A percentile compares a stretch with the other conserved stretches of the same genome.
These are phyloP conservation scores for Papilio helenus DNA, from an alignment of 1,140 invertebrate species.

Conservation along the genomic window DNA sequence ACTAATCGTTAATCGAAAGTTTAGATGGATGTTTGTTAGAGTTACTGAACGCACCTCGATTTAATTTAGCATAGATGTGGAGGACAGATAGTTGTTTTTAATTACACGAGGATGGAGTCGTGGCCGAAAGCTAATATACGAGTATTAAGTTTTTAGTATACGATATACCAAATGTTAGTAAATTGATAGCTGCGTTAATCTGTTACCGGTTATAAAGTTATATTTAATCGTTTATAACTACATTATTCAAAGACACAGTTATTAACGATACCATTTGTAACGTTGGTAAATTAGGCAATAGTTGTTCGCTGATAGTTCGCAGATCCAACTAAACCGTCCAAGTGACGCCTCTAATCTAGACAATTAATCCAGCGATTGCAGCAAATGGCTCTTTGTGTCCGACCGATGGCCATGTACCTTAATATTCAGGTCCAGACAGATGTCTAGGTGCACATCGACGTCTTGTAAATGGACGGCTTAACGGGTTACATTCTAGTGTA, in stretches of 20 bases:
- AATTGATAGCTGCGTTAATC: too few relatives aligned
- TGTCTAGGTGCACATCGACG: constrained; percentile 28
- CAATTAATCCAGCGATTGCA: constrained; percentile 56
- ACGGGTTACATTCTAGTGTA: not conserved
- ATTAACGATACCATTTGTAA: constrained; percentile 15
- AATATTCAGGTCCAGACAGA: constrained; percentile 35
- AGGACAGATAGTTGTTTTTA: too few relatives aligned
- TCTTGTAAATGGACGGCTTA: constrained; percentile 36
- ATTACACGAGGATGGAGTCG: too few relatives aligned
- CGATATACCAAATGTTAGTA: too few relatives aligned
- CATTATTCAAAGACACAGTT: not conserved
- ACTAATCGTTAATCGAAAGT: too few relatives aligned
- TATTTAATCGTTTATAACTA: not conserved
- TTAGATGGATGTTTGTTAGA: too few relatives aligned
- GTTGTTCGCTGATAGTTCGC: constrained; percentile 15
- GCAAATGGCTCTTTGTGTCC: constrained; percentile 49
- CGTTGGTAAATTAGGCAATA: constrained; percentile 10
- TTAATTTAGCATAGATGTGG: too few relatives aligned
- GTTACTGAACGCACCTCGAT: too few relatives aligned
- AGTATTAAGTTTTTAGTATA: too few relatives aligned
- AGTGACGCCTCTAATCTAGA: constrained; percentile 50
- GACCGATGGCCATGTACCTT: constrained; percentile 34
- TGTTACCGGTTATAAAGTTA: too few relatives aligned
- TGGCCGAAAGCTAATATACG: too few relatives aligned
- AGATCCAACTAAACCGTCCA: constrained; percentile 41